Evolutionary conservation across 2,797 vertebrate genomes (phyloP).

Genomic region (Pelobates cultripes): DNA sequence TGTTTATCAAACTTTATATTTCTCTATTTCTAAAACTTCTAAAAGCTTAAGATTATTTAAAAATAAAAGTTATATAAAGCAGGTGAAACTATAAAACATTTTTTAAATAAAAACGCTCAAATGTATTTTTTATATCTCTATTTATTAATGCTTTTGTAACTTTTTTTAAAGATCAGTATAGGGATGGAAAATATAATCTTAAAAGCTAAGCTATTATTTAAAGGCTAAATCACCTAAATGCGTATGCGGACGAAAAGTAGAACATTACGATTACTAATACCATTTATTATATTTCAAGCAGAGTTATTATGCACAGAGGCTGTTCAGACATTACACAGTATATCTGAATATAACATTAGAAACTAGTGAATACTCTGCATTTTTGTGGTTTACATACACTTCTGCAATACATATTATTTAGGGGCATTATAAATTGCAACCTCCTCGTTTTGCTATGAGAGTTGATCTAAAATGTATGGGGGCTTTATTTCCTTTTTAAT

Average conservation of each 20-base stretch:
- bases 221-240: not conserved
- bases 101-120: not conserved
- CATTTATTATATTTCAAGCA: not conserved
- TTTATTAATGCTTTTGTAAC: not conserved
- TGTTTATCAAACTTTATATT: slow-evolving; percentile 35
- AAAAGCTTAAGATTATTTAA: slow-evolving; percentile 10
- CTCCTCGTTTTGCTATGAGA: no score
- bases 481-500: no score
- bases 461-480: no score
- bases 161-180: not conserved
- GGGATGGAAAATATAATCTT: not conserved
- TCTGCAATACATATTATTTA: no score
- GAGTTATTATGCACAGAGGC: not conserved
- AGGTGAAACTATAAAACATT: not conserved
- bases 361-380: not conserved
- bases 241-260: not conserved
- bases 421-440: no score
- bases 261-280: slow-evolving; percentile 1
- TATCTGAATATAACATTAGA: not conserved
- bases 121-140: not conserved
- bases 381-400: not conserved
- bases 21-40: slow-evolving; percentile 24
- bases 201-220: slow-evolving; percentile 10
- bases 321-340: not conserved
- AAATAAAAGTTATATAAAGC: not conserved